phyloP scores from a whole-genome alignment of 1,140 invertebrate species.

The Maniola jurtina region DNA sequence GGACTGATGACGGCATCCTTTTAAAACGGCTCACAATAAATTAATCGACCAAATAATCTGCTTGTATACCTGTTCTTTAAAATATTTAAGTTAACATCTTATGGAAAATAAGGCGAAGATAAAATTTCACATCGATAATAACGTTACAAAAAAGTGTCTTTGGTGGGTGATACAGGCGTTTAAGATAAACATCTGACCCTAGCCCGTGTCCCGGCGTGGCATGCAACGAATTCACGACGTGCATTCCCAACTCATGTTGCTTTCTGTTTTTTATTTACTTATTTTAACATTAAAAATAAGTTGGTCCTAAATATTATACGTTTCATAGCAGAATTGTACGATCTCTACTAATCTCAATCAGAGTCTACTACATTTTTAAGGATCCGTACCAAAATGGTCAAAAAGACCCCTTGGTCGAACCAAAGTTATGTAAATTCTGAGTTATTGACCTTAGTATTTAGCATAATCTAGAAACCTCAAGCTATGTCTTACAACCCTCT shows the following conservation, averaged over 20 bases:
- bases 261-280: constrained; percentile 42
- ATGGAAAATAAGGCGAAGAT: constrained; percentile 42
- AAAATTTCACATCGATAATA: constrained; percentile 65
- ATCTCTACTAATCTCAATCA: no score
- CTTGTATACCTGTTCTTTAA: constrained; percentile 18
- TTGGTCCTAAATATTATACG: constrained; percentile 13
- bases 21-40: background rate
- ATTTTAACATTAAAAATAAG: constrained; percentile 59
- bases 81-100: constrained; percentile 33
- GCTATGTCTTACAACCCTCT: no score
- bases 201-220: constrained; percentile 57
- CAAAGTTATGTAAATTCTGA: no score
- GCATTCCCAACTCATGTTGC: constrained; percentile 58
- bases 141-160: constrained; percentile 74
- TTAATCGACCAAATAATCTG: constrained; percentile 17
- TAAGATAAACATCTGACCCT: constrained; percentile 76
- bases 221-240: constrained; percentile 71
- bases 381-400: no score
- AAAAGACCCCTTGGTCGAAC: no score
- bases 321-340: no score
- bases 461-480: no score
- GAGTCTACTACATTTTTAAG: no score
- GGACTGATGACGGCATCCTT: background rate
- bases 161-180: constrained; percentile 74
- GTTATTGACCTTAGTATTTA: no score